Base-by-base conservation (phyloP, 1,140 invertebrate species). In the Sminthurides bifidus region DNA sequence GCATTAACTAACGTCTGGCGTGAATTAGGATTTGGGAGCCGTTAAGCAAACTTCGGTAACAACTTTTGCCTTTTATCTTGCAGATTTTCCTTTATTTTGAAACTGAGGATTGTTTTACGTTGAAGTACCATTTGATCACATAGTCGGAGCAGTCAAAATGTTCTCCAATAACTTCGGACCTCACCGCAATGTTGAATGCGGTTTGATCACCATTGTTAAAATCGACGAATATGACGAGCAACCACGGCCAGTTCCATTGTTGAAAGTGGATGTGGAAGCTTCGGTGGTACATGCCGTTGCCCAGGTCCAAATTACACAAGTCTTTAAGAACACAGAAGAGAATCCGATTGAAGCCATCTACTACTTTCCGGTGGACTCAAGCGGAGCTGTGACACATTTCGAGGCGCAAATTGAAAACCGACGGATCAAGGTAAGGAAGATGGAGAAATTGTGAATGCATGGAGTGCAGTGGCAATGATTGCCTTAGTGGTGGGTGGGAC, bases 341-440 rank as follows among this genome's bases (percentile, higher is more conserved):
- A 24, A 57, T 10, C 61, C 61, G 24, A 63, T 63, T 30, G 61
- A 63, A 45, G 54, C 54, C 1, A 60, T 56, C 23, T 63, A 63
- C 37, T 56, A 56, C 24, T 63, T 60, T 31, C 61, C 61, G 14
- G 57, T 63, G 2, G 54, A 63, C 43, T 52, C 57, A 24, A 56
- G 57, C 45, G 54, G 53, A 14, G 51, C 37, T 35, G 58, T 63
- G 10, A 57, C 58, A 5, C 62, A 64, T 45, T 64, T 64, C 26
- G 54, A 64, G 26, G 62, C 62, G 12, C 55, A 61, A 30, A 17
- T 64, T 8, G 62, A 64, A 43, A 59, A 52, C 3, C 37, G 50
- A 31, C 33, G 38, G n/a, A 61, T 64, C 15, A 64, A 61, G 54
- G 59, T 63, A 57, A n/a, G 21, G 8, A 43, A 43, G 17, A 43